Evolutionary conservation across 2,888 invertebrate genomes (phyloP).

Genomic region (Mayetiola destructor): DNA sequence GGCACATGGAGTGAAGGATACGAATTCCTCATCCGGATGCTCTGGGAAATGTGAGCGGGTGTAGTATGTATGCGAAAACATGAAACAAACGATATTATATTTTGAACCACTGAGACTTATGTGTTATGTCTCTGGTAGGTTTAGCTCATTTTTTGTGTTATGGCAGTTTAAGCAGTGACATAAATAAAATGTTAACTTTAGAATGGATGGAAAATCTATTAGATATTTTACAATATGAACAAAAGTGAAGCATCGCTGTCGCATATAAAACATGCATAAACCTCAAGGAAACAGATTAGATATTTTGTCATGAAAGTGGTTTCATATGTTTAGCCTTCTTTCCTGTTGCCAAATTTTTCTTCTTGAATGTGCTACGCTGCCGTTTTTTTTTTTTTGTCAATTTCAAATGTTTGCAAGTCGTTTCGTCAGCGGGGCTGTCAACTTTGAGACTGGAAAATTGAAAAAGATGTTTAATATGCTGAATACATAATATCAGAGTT

Average conservation of each 20-base stretch:
- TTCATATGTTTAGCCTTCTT: slow-evolving; percentile 20
- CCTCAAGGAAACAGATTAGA: slow-evolving; percentile 19
- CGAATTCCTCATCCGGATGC: too few relatives aligned
- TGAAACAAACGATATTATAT: too few relatives aligned
- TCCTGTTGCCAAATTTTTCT: neutral
- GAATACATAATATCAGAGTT: neutral
- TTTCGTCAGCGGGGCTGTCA: neutral
- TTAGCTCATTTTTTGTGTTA: slow-evolving; percentile 5
- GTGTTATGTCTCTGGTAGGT: neutral
- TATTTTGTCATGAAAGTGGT: slow-evolving; percentile 19
- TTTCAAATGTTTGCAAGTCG: neutral
- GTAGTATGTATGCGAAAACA: too few relatives aligned
- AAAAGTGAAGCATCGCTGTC: neutral
- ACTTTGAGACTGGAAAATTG: slow-evolving; percentile 11
- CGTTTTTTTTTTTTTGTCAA: neutral
- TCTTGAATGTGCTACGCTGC: neutral
- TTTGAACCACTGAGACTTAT: too few relatives aligned
- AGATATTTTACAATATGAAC: neutral
- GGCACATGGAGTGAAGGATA: too few relatives aligned
- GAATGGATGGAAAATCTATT: neutral
- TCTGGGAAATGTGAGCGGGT: neutral
- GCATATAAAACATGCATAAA: slow-evolving; percentile 17
- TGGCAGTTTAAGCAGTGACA: slow-evolving; percentile 6
- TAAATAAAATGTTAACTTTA: slow-evolving; percentile 9
- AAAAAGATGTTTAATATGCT: slow-evolving; percentile 9